Evolutionary conservation across 2,113 vertebrate species (phyloP).

Genomic region (Melanerpes formicivorus): DNA sequence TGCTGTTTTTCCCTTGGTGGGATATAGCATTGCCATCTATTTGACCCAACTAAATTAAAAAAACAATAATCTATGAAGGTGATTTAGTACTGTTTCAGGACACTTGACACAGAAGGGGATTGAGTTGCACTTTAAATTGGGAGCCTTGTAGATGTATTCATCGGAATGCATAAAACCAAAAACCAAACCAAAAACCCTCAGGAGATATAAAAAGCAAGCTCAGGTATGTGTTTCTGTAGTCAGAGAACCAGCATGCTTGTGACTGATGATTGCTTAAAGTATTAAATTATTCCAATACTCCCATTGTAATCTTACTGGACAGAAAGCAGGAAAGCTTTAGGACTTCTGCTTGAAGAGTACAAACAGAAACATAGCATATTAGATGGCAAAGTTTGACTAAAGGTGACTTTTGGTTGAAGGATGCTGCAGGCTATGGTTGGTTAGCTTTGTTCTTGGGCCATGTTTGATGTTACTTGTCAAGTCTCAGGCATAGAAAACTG

Average conservation of each 20-base stretch:
- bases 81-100: constrained; percentile 26
- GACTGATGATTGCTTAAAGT: background rate
- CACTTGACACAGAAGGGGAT: constrained; percentile 1
- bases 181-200: background rate
- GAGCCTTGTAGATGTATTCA: background rate
- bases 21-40: background rate
- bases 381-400: constrained; percentile 10
- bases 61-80: background rate
- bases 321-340: constrained; percentile 14
- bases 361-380: constrained; percentile 2
- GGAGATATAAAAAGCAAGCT: background rate
- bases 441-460: constrained; percentile 24
- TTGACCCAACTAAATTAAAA: constrained; percentile 18
- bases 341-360: background rate
- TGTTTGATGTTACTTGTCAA: constrained; percentile 23
- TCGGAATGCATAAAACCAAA: background rate
- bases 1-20: background rate
- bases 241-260: background rate
- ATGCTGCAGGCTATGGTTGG: constrained; percentile 25
- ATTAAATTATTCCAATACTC: background rate
- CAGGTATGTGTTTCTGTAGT: background rate
- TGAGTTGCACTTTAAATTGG: constrained; percentile 15
- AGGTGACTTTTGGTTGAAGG: constrained; percentile 40
- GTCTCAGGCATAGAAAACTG: background rate
- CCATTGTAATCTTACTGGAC: background rate